Percentiles rank a stretch among this genome's conserved stretches.
Conservation (phyloP, 1,140 invertebrate species). For the Apis laboriosa region DNA sequence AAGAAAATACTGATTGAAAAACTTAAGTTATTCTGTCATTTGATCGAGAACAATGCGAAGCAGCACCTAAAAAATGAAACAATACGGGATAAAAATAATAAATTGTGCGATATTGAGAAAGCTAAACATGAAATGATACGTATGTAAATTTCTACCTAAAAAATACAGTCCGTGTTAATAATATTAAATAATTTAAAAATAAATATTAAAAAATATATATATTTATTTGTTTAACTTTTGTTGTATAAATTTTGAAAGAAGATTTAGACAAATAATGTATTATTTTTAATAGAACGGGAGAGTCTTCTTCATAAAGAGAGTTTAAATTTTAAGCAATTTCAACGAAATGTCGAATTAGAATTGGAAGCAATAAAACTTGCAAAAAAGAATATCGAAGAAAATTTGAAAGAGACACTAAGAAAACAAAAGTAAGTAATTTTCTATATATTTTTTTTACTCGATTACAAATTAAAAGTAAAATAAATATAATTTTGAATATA, state of each 20-base stretch:
- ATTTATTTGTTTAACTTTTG: too few species aligned
- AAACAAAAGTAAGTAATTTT: background rate
- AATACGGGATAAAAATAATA: too few species aligned
- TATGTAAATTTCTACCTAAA: background rate
- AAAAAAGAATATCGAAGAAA: background rate
- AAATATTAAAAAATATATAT: too few species aligned
- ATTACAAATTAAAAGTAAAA: too few species aligned
- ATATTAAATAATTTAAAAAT: too few species aligned
- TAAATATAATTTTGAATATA: background rate
- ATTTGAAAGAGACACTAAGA: background rate
- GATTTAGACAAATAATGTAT: background rate
- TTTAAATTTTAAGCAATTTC: background rate
- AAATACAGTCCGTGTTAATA: too few species aligned
- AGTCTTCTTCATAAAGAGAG: background rate
- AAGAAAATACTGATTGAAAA: background rate
- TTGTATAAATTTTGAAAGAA: background rate
- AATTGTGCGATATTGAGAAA: background rate
- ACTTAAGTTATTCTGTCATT: background rate
- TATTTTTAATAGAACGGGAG: background rate
- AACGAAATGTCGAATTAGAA: background rate
- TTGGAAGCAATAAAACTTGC: background rate
- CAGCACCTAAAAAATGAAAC: background rate
- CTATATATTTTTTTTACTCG: background rate
- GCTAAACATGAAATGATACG: background rate
- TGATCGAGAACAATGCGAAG: background rate